phyloP scores from a whole-genome alignment of 2,113 vertebrate species.

The Psettodes erumei region DNA sequence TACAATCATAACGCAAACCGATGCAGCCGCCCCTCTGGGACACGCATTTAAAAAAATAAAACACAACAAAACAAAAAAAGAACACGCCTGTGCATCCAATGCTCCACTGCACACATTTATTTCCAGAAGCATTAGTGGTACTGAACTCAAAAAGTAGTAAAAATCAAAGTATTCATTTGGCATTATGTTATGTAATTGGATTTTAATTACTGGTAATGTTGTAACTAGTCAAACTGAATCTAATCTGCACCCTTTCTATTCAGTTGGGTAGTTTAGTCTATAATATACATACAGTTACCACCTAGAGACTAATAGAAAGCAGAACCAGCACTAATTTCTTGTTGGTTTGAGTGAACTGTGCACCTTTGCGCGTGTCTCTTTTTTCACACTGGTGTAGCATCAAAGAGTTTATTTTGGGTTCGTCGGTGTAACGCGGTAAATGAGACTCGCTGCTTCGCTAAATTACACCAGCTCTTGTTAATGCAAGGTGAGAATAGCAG shows the following conservation, averaged over 20 bases:
- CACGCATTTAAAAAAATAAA: conserved; percentile 16
- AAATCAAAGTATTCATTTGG: too few relatives aligned
- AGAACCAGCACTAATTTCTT: conserved; percentile 18
- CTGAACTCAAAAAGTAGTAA: not conserved
- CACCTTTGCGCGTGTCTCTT: conserved; percentile 32
- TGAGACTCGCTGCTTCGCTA: not conserved
- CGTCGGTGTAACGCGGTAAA: conserved; percentile 2
- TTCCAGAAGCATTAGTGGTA: not conserved
- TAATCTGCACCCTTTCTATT: too few relatives aligned
- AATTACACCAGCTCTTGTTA: conserved; percentile 12
- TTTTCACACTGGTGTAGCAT: conserved; percentile 23
- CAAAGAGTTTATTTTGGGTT: conserved; percentile 62
- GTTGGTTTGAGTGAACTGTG: conserved; percentile 17
- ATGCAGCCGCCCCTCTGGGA: not conserved
- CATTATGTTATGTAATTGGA: too few relatives aligned
- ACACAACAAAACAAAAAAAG: too few relatives aligned
- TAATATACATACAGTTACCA: not conserved
- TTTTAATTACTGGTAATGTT: too few relatives aligned
- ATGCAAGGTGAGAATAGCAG: conserved; percentile 13
- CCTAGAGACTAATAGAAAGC: conserved; percentile 8
- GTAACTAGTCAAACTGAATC: too few relatives aligned
- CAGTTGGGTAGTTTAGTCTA: too few relatives aligned
- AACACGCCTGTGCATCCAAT: not conserved
- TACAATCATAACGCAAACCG: conserved; percentile 49
- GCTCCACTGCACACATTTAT: not conserved